phyloP scores from a whole-genome alignment of 1,140 invertebrate genomes.

The Meloidogyne hapla region DNA sequence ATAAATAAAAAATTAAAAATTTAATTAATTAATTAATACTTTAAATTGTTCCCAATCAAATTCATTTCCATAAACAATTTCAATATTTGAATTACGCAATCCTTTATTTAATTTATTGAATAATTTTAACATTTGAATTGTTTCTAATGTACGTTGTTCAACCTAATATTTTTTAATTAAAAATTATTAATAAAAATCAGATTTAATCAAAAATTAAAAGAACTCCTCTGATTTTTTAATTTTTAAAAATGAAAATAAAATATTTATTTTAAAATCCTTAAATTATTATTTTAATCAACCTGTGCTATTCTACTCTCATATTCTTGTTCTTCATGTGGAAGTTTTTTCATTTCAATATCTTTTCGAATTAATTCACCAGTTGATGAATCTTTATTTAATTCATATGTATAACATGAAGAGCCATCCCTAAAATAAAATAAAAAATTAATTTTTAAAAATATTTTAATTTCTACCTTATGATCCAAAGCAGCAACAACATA shows the following conservation, averaged over 20 bases:
- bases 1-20: constrained; percentile 18
- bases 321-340: constrained; percentile 58
- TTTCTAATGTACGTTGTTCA: constrained; percentile 68
- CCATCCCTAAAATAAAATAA: constrained; percentile 42
- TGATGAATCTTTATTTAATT: constrained; percentile 44
- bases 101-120: constrained; percentile 69
- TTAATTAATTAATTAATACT: constrained; percentile 49
- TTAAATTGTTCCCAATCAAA: constrained; percentile 66
- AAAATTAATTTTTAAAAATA: neutral
- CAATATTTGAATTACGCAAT: constrained; percentile 38
- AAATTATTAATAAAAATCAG: constrained; percentile 2
- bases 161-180: constrained; percentile 59
- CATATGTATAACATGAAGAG: constrained; percentile 56
- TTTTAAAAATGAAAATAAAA: neutral
- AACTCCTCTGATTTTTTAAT: too few relatives aligned
- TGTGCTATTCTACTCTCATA: constrained; percentile 66
- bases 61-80: constrained; percentile 68
- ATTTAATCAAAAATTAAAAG: neutral
- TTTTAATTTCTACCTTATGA: constrained; percentile 66
- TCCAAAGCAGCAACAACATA: constrained; percentile 72
- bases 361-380: constrained; percentile 44
- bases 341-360: constrained; percentile 41
- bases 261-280: neutral
- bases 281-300: constrained; percentile 56
- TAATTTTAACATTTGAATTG: constrained; percentile 68